phyloP scores from a whole-genome alignment of 2,113 vertebrate genomes.

The Dicaeum eximium region DNA sequence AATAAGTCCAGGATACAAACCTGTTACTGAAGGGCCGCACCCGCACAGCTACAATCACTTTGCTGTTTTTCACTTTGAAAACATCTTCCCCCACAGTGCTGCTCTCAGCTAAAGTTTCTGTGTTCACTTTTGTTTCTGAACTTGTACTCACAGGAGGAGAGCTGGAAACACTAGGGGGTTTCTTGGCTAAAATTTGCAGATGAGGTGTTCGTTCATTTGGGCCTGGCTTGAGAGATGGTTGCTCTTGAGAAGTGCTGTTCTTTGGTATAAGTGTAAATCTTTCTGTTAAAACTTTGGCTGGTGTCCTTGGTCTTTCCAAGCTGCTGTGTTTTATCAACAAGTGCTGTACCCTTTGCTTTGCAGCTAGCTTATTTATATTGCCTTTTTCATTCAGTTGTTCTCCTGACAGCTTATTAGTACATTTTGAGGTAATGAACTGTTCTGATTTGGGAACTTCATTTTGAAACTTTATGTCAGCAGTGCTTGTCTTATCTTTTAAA shows the following conservation, averaged over 20 bases:
- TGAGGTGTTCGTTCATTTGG: background rate
- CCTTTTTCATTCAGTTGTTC: conserved; percentile 57
- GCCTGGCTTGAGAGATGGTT: background rate
- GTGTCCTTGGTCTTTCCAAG: conserved; percentile 65
- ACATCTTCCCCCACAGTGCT: background rate
- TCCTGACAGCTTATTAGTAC: conserved; percentile 54
- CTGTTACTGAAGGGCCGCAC: conserved; percentile 88
- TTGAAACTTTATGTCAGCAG: background rate
- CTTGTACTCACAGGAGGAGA: background rate
- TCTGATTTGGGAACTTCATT: background rate
- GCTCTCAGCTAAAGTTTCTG: background rate
- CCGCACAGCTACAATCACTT: conserved; percentile 87
- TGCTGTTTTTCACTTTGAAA: conserved; percentile 83
- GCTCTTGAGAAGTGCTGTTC: background rate
- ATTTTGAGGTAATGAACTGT: conserved; percentile 37
- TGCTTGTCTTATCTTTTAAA: background rate
- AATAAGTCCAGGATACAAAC: conserved; percentile 60
- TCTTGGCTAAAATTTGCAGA: conserved; percentile 13
- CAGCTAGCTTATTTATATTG: conserved; percentile 43
- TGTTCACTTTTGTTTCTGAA: background rate
- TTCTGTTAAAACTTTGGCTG: conserved; percentile 17
- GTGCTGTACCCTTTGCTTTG: conserved; percentile 44
- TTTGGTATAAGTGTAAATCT: background rate
- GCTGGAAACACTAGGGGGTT: background rate
- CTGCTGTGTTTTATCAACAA: conserved; percentile 24